Evolutionary conservation across 2,113 vertebrate genomes (phyloP), one percentile per base, ranked within the genome.

Genomic region (Myocastor coypus): DNA sequence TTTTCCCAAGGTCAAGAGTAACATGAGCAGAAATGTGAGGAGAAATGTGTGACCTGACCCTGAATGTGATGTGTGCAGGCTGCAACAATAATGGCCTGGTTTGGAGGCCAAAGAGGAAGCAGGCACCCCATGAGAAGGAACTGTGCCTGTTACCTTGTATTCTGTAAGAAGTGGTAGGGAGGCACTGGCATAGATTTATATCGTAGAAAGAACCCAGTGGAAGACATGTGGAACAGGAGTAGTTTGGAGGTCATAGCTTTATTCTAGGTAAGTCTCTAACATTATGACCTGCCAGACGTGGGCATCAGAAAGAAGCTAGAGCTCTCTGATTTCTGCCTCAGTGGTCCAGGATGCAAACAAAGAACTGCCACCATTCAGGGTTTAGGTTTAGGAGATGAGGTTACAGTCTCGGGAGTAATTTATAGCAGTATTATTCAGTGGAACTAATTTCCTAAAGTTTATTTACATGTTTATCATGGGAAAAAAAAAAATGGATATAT

Each of bases 161-260:
- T 91, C 95, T 55, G 80, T n/a, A 88, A 83, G 77, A 92, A 94
- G 50, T 52, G 32, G 8, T 46, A 40, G 42, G 26, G 42, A 37
- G 57, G 28, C 16, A 24, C 3, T 20, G 20, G 64, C 10, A 83
- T 16, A 11, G 30, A 59, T 83, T 73, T 52, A 2, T 11, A 24
- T 75, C 16, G 61, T 88, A 71, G 24, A 64, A 92, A 46, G 75
- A 87, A 87, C 9, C 9, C 3, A 71, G 66, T 37, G 13, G 87
- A 85, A 82, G 42, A 68, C 40, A 26, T 71, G 34, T 81, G 42
- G 26, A 91, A 68, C 68, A 92, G 50, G 61, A 64, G 3, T 16
- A 85, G 26, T 80, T 61, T 42, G 26, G 30, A 90, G 90, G 37
- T 32, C 42, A 13, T 55, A 59, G 34, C 42, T 81, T 82, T 57